Base-by-base conservation (phyloP, 2,797 vertebrate genomes). In the Eutrigla gurnardus region DNA sequence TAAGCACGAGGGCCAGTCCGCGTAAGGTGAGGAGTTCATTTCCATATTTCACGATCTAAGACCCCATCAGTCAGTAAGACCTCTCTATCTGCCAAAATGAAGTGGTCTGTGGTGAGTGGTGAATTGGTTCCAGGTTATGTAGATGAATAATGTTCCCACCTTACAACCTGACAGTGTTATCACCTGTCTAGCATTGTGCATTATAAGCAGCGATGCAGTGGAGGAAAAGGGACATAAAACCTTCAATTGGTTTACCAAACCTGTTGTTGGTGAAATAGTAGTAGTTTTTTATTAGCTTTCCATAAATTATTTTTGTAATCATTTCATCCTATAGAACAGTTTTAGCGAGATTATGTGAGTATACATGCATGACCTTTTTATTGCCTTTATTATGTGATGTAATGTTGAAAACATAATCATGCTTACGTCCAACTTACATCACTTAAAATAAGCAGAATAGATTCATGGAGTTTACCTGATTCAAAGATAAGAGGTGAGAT, bases 1-100 rank as follows among this genome's bases (percentile, higher is more conserved):
- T 95, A 95, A 96, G 95, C 92, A 49, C 84, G 92, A 95, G 87
- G 91, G 49, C 90, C 94, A 85, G 93, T 94, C 94, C 94, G 95
- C 92, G 88, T 91, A 95, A 95, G 94, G 95, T 94, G 94, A 96
- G 93, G 94, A 96, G 95, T 96, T 96, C 91, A 96, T 96, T 96
- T 97, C 96, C 95, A 96, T 97, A 96, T 96, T 96, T 97, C 93
- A 95, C 91, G 92, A 96, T 96, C 93, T 95, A 94, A 95, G 94
- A 73, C 81, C 70, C 63, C 95, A 95, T 96, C 96, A 95, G 94
- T 96, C 96, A 78, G 90, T 88, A 87, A 86, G 92, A 94, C 93
- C 94, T 93, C 92, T 94, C 89, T 92, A 94, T 96, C 94, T 95
- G 95, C 94, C 93, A 91, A 40, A 73, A 84, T 80, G 52, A 78